Evolutionary conservation across 2,797 vertebrate species (phyloP).

Genomic region (Graptemys geographica): DNA sequence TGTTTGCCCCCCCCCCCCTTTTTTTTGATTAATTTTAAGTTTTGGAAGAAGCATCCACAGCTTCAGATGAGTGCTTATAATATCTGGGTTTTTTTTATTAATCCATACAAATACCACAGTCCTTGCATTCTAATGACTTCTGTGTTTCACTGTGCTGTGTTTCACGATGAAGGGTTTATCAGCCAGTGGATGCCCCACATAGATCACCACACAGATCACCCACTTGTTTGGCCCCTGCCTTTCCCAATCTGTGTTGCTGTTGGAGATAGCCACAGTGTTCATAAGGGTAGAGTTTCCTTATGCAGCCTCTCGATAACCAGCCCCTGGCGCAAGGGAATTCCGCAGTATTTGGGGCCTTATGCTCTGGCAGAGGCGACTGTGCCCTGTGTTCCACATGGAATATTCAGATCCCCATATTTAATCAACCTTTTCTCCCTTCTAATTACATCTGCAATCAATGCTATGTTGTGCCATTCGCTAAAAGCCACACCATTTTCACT

Average conservation of each 20-base stretch:
- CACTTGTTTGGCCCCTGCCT: background rate
- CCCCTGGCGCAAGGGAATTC: background rate
- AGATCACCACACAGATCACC: background rate
- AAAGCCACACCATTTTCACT: background rate
- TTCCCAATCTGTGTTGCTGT: background rate
- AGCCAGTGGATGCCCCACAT: background rate
- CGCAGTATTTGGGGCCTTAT: background rate
- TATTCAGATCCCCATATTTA: rapidly evolving
- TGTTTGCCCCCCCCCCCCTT: background rate
- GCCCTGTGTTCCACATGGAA: background rate
- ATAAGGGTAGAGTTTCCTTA: background rate
- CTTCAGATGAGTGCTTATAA: background rate
- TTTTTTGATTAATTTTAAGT: background rate
- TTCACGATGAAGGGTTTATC: background rate
- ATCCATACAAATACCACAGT: background rate
- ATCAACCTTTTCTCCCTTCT: background rate
- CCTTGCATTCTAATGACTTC: conserved; percentile 5
- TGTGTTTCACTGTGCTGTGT: background rate
- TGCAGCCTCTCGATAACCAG: background rate
- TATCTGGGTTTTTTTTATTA: background rate
- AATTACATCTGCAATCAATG: background rate
- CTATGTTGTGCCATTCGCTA: background rate
- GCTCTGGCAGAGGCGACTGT: background rate
- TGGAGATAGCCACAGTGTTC: background rate
- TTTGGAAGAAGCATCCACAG: background rate